phyloP scores from a whole-genome alignment of 2,888 invertebrate species.

The Nowickia ferox region DNA sequence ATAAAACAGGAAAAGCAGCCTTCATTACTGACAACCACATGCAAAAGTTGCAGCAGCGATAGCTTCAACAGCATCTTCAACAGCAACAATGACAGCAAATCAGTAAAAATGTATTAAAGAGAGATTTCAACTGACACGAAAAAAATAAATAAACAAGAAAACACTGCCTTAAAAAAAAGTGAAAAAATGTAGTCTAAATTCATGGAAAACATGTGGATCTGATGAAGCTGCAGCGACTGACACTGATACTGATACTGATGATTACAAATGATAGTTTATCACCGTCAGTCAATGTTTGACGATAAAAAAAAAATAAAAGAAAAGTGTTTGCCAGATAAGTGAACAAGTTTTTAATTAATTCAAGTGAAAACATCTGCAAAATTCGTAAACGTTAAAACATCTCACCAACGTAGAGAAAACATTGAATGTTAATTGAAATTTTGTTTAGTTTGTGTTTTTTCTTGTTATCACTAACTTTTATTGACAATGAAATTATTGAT shows the following conservation, averaged over 20 bases:
- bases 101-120: slow-evolving; percentile 13
- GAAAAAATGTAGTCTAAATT: neutral
- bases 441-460: neutral
- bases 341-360: slow-evolving; percentile 64
- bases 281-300: slow-evolving; percentile 8
- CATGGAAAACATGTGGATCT: slow-evolving; percentile 11
- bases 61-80: slow-evolving; percentile 27
- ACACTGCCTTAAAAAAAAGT: neutral
- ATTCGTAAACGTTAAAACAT: neutral
- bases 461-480: neutral
- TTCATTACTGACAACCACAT: slow-evolving; percentile 42
- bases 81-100: slow-evolving; percentile 16
- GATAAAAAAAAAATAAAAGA: slow-evolving; percentile 14
- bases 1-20: slow-evolving; percentile 55
- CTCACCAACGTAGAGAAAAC: slow-evolving; percentile 13
- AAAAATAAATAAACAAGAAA: slow-evolving; percentile 1
- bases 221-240: slow-evolving; percentile 14
- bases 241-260: slow-evolving; percentile 17
- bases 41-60: neutral
- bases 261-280: slow-evolving; percentile 36
- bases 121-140: slow-evolving; percentile 20
- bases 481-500: neutral
- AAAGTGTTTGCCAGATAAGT: slow-evolving; percentile 26
- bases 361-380: slow-evolving; percentile 27
- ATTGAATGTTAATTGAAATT: slow-evolving; percentile 24